Conservation (phyloP, 1,140 invertebrate species). For the Ctenoplectra terminalis region DNA sequence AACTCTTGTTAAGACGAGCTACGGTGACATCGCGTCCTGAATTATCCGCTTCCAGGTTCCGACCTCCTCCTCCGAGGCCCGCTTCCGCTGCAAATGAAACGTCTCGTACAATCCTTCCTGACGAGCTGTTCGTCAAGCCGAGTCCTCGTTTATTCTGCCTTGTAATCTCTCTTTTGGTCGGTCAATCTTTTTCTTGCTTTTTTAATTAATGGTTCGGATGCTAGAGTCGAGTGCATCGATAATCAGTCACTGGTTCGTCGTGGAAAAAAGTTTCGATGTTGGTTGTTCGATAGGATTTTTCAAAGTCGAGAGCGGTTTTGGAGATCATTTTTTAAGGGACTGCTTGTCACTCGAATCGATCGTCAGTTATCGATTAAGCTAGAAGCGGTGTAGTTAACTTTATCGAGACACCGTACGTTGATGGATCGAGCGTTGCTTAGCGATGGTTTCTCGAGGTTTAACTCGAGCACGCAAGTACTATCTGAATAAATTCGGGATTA, state of each 20-base stretch:
- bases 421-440: constrained; percentile 20
- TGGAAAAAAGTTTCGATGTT: neutral
- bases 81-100: constrained; percentile 57
- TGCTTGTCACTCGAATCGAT: neutral
- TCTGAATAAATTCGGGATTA: neutral
- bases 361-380: constrained; percentile 28
- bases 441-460: neutral
- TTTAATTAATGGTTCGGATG: neutral
- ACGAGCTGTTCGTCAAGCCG: constrained; percentile 48
- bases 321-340: neutral
- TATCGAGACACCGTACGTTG: neutral
- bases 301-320: neutral
- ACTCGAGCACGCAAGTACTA: neutral
- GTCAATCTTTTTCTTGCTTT: neutral
- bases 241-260: neutral
- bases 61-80: constrained; percentile 29
- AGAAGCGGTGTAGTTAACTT: neutral
- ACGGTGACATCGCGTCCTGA: constrained; percentile 61
- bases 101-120: constrained; percentile 56
- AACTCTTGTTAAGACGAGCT: constrained; percentile 66
- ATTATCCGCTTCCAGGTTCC: constrained; percentile 61
- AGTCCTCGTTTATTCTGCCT: constrained; percentile 16
- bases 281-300: neutral
- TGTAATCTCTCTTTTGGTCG: constrained; percentile 18
- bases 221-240: neutral